Percentiles rank a stretch among this genome's conserved stretches.
These are phyloP conservation scores for Ceyx erithaca DNA, from an alignment of 2,797 vertebrate species.

Conservation along the genomic window DNA sequence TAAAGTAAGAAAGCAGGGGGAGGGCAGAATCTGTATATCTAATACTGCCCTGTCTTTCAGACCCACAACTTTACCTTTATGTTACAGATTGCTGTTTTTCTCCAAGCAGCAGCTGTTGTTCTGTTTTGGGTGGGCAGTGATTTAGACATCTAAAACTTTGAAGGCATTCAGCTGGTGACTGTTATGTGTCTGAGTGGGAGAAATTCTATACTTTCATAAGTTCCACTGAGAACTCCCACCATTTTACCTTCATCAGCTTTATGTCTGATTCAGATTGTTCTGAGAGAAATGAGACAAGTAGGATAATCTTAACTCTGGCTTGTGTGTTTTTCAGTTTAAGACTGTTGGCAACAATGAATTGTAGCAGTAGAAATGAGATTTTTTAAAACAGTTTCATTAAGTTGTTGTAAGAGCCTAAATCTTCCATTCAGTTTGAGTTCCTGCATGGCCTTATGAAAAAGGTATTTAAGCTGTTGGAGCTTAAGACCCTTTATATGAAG, in stretches of 20 bases:
- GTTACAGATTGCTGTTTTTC: background rate
- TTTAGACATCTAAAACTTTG: background rate
- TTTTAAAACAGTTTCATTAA: background rate
- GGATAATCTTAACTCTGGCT: background rate
- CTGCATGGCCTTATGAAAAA: background rate
- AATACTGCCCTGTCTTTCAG: background rate
- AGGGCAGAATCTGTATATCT: rapidly evolving
- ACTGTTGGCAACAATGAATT: background rate
- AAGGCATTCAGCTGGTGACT: background rate
- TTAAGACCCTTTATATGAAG: background rate
- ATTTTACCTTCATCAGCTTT: background rate
- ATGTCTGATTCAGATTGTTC: background rate
- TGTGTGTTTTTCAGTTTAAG: background rate
- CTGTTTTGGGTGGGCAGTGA: background rate
- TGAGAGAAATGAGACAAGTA: background rate
- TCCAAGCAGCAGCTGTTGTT: background rate
- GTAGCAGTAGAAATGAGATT: background rate
- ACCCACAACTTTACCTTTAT: background rate
- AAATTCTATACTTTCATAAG: background rate
- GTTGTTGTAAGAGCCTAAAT: background rate
- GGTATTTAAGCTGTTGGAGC: background rate
- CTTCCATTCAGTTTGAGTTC: background rate
- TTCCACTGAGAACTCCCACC: background rate
- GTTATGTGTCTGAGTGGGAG: background rate
- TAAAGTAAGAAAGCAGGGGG: background rate